These are phyloP conservation scores for Coryphaenoides rupestris DNA, from an alignment of 2,113 vertebrate genomes.

Conservation along the genomic window DNA sequence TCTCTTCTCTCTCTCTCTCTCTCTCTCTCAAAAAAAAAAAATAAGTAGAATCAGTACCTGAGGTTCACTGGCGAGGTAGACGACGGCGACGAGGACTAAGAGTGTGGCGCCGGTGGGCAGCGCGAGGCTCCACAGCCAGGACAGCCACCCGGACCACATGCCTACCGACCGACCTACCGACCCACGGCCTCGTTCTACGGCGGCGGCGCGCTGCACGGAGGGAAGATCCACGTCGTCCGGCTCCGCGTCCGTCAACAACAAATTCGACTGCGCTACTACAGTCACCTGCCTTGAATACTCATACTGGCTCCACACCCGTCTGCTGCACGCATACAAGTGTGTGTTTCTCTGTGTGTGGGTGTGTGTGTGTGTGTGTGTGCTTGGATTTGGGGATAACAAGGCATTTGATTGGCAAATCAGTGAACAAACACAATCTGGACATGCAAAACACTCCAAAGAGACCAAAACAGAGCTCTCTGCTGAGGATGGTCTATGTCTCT, in stretches of 20 bases:
- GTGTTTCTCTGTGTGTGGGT: neutral
- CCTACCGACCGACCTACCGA: neutral
- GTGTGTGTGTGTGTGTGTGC: slow-evolving; percentile 8
- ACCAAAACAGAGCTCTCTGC: slow-evolving; percentile 19
- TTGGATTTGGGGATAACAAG: slow-evolving; percentile 32
- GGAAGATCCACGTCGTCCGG: too few species aligned
- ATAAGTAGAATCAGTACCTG: too few species aligned
- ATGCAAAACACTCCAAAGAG: slow-evolving; percentile 55
- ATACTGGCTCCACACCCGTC: too few species aligned
- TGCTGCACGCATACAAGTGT: neutral
- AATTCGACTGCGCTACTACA: too few species aligned
- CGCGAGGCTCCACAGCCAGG: slow-evolving; percentile 48
- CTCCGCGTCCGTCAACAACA: too few species aligned
- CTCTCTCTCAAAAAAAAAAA: too few species aligned
- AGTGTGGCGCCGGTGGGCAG: slow-evolving; percentile 41
- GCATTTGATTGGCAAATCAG: slow-evolving; percentile 67
- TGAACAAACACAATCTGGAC: slow-evolving; percentile 45
- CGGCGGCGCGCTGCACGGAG: too few species aligned
- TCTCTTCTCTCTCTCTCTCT: slow-evolving; percentile 7
- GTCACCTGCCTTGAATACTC: too few species aligned
- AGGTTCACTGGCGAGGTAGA: slow-evolving; percentile 40
- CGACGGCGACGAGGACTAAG: slow-evolving; percentile 32
- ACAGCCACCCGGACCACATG: slow-evolving; percentile 56
- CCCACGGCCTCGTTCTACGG: too few species aligned
- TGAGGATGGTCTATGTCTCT: too few species aligned